Evolutionary conservation across 2,113 vertebrate species (phyloP).

Genomic region (Coreoperca whiteheadi): DNA sequence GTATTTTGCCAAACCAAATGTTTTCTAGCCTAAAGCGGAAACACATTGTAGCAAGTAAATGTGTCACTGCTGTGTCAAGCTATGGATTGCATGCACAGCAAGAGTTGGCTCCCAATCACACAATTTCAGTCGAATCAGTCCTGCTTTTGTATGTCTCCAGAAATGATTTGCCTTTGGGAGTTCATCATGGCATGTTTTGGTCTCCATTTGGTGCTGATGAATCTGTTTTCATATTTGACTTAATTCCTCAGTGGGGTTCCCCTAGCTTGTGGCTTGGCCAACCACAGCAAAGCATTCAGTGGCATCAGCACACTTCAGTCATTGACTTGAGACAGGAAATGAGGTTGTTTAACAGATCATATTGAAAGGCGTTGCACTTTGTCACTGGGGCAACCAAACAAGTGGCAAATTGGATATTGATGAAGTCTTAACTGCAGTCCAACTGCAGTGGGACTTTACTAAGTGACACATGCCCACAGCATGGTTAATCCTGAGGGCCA

Average conservation of each 20-base stretch:
- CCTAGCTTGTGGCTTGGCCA: conserved; percentile 49
- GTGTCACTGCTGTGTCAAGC: conserved; percentile 44
- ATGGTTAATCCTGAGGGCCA: conserved; percentile 26
- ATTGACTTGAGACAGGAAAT: conserved; percentile 40
- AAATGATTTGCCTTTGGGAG: conserved; percentile 20
- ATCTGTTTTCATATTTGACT: conserved; percentile 54
- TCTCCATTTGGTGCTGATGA: conserved; percentile 43
- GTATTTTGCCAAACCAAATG: conserved; percentile 48
- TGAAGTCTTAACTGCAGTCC: conserved; percentile 35
- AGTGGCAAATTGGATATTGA: conserved; percentile 56
- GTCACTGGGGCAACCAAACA: conserved; percentile 58
- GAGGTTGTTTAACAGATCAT: conserved; percentile 30
- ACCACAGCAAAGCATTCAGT: conserved; percentile 58
- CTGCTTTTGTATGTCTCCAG: background rate
- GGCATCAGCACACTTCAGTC: conserved; percentile 62
- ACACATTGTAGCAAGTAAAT: conserved; percentile 19
- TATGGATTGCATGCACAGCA: background rate
- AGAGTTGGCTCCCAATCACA: conserved; percentile 25
- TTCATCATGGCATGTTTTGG: conserved; percentile 4
- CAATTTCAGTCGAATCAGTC: background rate
- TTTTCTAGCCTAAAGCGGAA: conserved; percentile 47
- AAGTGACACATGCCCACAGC: conserved; percentile 48
- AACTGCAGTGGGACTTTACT: conserved; percentile 16
- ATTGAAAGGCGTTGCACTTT: conserved; percentile 30
- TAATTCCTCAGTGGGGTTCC: conserved; percentile 59